Conservation (phyloP, 1,140 invertebrate genomes). For the Monomorium pharaonis region DNA sequence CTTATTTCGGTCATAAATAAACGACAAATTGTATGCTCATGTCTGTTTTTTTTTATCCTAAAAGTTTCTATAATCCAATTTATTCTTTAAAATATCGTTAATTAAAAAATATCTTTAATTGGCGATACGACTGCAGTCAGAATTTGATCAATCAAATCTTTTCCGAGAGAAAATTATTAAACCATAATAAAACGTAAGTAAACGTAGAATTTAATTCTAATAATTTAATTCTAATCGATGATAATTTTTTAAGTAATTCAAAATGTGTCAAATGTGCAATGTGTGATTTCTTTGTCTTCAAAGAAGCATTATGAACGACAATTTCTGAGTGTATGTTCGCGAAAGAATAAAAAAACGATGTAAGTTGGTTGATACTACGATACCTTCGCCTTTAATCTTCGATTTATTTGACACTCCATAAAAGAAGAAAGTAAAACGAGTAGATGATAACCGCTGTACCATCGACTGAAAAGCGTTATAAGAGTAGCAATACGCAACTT, state of each 20-base stretch:
- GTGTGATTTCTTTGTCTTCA: neutral
- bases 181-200: neutral
- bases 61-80: neutral
- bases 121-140: too few relatives aligned
- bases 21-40: neutral
- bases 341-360: neutral
- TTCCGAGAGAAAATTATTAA: neutral
- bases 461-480: neutral
- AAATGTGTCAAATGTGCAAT: neutral
- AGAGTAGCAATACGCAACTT: slow-evolving; percentile 27
- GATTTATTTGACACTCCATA: slow-evolving; percentile 51
- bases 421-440: neutral
- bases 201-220: too few relatives aligned
- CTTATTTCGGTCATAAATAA: neutral
- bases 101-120: too few relatives aligned
- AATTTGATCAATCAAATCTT: neutral
- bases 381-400: slow-evolving; percentile 27
- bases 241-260: neutral
- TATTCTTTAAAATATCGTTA: too few relatives aligned
- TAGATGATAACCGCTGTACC: neutral
- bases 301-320: neutral
- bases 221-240: neutral
- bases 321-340: neutral
- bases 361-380: neutral
- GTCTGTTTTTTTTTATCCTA: neutral